Conservation (phyloP, 1,140 invertebrate species). For the Temnothorax longispinosus region DNA sequence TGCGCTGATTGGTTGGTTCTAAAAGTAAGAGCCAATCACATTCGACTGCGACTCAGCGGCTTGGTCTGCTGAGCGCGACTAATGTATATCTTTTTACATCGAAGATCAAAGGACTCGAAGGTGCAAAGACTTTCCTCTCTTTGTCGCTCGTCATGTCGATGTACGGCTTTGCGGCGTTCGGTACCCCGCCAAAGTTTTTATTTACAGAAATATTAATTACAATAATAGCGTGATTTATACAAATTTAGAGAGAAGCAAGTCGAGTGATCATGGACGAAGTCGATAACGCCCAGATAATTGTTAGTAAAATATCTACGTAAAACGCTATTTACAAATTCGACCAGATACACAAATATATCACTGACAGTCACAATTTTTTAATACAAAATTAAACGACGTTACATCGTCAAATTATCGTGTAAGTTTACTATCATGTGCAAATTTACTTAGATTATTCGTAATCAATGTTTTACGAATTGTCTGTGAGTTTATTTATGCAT, state of each 20-base stretch:
- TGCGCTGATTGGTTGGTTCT: no score
- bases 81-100: no score
- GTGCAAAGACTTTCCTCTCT: neutral
- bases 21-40: no score
- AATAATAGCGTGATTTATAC: neutral
- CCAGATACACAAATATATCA: neutral
- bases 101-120: no score
- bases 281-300: slow-evolving; percentile 78
- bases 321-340: neutral
- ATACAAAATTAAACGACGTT: neutral
- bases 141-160: neutral
- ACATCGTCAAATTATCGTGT: neutral
- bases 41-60: no score
- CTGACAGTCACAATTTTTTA: neutral
- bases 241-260: neutral
- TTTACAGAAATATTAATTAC: slow-evolving; percentile 15
- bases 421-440: neutral
- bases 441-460: neutral
- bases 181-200: neutral
- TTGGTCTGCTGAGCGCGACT: no score
- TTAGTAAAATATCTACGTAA: slow-evolving; percentile 65
- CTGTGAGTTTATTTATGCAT: neutral
- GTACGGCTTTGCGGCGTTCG: neutral
- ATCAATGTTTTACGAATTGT: neutral
- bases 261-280: slow-evolving; percentile 75